Percentiles rank a stretch among this genome's conserved stretches.
Evolutionary conservation across 2,888 invertebrate genomes (phyloP).

Genomic region (Acleris laterana): DNA sequence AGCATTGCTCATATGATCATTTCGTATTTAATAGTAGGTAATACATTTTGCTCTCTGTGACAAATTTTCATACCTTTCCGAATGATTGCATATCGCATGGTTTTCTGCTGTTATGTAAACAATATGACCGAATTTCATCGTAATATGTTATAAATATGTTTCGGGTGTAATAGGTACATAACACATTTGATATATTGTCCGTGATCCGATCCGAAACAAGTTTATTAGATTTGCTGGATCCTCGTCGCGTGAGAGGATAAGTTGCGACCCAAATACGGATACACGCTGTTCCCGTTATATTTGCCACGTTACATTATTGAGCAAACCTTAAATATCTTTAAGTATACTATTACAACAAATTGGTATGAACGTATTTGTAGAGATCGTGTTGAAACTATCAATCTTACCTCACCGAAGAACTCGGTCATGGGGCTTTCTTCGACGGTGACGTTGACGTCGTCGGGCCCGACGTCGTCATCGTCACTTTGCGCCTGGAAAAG

Average conservation of each 20-base stretch:
- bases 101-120: constrained; percentile 8
- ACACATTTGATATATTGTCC: constrained; percentile 1
- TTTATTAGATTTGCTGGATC: constrained; percentile 19
- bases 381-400: constrained; percentile 29
- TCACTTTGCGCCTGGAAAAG: constrained; percentile 96
- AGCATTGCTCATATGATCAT: constrained; percentile 4
- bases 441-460: constrained; percentile 97
- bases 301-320: background rate
- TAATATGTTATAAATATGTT: background rate
- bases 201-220: constrained; percentile 15
- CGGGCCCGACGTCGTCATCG: constrained; percentile 97
- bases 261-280: constrained; percentile 21
- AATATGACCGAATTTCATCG: background rate
- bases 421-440: constrained; percentile 99
- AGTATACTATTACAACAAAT: background rate
- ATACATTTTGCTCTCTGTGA: constrained; percentile 9
- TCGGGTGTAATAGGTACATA: background rate
- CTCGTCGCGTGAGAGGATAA: constrained; percentile 29
- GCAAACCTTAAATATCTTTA: background rate
- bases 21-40: too few species aligned
- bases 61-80: constrained; percentile 21
- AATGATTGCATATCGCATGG: constrained; percentile 10
- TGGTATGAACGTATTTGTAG: background rate
- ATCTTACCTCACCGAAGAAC: constrained; percentile 98
- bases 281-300: background rate